Evolutionary conservation across 2,113 vertebrate genomes (phyloP), one percentile per base, ranked within the genome.

Genomic region (Enhydra lutris): DNA sequence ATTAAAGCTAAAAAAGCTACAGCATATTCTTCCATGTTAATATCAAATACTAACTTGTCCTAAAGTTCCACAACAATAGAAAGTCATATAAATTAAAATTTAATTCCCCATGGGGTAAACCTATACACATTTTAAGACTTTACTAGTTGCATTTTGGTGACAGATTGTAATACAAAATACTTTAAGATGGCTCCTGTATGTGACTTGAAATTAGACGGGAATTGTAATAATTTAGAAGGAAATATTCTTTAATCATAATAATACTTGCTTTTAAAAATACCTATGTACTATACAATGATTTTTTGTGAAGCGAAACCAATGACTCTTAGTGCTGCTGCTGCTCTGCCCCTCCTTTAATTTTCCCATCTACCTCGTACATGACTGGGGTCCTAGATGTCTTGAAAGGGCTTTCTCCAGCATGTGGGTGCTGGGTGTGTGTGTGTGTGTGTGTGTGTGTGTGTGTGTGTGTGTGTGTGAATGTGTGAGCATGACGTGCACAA

Each of bases 131-230:
- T 96, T 74, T 80, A 96, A 98, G 98, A 97, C 95, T 98, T 93
- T 95, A 17, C 81, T 94, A 24, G 92, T 95, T 97, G 96, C 74
- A 67, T 98, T 97, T 97, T 90, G 94, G 91, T 97, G 93, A 97
- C 80, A 95, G 95, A 87, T 91, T 92, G 61, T 96, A 96, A 93
- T 83, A 63, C 89, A 98, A 96, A 97, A 96, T 93, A 59, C 96
- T 93, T 97, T 97, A 84, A 96, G 95, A 74, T 92, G 63, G 78
- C 95, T 97, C 88, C 8, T 94, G 82, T 94, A 57, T 96, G 80
- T 69, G 80, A 24, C 71, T 96, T 79, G 61, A 97, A 94, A 87
- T 97, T 97, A 97, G 95, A 95, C 74, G 74, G 92, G 94, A 92
- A 97, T 52, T 78, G 94, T 73, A 90, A 80, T 71, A 88, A 74